Percentiles rank a stretch among this genome's conserved stretches.
Evolutionary conservation across 2,797 vertebrate species (phyloP).

Genomic region (Glyptemys insculpta): DNA sequence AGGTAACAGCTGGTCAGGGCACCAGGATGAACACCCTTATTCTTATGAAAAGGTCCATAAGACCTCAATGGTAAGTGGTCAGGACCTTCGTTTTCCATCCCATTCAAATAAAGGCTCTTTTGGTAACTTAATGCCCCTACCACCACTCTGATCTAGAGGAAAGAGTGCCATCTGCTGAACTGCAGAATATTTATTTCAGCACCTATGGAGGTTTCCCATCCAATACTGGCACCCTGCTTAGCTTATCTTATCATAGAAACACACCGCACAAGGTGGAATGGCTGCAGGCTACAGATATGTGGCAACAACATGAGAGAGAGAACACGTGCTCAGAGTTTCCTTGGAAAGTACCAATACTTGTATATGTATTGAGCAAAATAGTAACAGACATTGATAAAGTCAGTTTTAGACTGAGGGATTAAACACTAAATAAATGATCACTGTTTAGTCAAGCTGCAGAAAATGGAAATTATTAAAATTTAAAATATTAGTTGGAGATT

Average conservation of each 20-base stretch:
- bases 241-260: neutral
- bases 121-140: neutral
- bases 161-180: neutral
- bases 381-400: conserved; percentile 34
- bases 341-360: conserved; percentile 37
- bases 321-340: neutral
- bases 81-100: neutral
- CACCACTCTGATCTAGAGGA: neutral
- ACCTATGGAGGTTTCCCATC: neutral
- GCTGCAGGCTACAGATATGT: neutral
- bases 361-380: conserved; percentile 22
- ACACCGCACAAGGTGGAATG: neutral
- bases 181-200: neutral
- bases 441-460: conserved; percentile 47
- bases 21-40: neutral
- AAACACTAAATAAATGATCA: conserved; percentile 47
- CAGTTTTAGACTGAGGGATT: conserved; percentile 49
- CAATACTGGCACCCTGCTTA: neutral
- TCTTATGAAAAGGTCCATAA: neutral
- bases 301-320: neutral
- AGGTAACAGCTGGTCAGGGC: neutral
- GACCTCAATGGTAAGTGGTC: neutral
- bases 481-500: neutral
- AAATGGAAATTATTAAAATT: neutral
- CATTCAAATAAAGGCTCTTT: neutral